Evolutionary conservation across 37 sponge, comb jelly and placozoan genomes (phyloP), one percentile per base, ranked within the genome.

Genomic region (Corticium candelabrum): DNA sequence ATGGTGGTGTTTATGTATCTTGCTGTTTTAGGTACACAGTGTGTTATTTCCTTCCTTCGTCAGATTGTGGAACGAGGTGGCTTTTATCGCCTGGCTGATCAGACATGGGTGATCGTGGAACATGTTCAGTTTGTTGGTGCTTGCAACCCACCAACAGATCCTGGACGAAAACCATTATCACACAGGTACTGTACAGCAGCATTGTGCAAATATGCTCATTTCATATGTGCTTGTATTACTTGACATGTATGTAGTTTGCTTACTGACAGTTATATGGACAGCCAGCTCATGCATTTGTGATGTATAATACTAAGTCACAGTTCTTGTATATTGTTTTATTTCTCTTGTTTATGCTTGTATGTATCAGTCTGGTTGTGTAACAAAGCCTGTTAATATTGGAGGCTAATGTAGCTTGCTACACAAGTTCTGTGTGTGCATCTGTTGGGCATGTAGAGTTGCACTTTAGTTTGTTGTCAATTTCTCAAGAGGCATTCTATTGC

Each of bases 131-230:
- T 96, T 79, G 97, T 96, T 1, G 97, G 97, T 0, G 97, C 97
- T 0, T 96, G 97, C 41, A 96, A 96, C 78, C 97, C 97, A 41
- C 97, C 97, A 50, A 93, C 97, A 30, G 97, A 96, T 40, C 97
- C 97, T 7, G 97, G 97, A 7, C 37, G 97, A 39, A 93, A 93
- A 75, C 97, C 97, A 2, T 85, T 96, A 5, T 83, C 87, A 7
- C 97, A 88, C 56, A 77, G 95, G 94, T 93, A 38, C 2, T 40
- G 68, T n/a, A n/a, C n/a, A n/a, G n/a, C n/a, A n/a, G n/a, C n/a
- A n/a, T n/a, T n/a, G n/a, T n/a, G n/a, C n/a, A n/a, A n/a, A n/a
- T n/a, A n/a, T n/a, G n/a, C n/a, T n/a, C n/a, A n/a, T n/a, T n/a
- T n/a, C n/a, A n/a, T n/a, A n/a, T n/a, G n/a, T n/a, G n/a, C n/a